phyloP scores from a whole-genome alignment of 2,888 invertebrate genomes.

The Mechanitis mazaeus region DNA sequence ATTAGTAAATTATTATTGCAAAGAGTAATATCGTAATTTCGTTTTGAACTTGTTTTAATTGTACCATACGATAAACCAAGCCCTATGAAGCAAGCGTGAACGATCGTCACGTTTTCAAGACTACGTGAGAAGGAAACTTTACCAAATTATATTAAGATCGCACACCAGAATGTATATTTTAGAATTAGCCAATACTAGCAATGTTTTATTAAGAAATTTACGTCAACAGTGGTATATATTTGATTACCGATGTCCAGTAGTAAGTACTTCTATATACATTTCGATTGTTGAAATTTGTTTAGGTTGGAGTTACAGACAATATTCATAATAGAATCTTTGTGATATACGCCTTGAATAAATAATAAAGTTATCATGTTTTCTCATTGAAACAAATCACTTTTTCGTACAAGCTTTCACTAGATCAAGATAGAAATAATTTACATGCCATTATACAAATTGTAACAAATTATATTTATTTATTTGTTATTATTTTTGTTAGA shows the following conservation, averaged over 20 bases:
- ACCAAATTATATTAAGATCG: constrained; percentile 48
- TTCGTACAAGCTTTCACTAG: too few relatives aligned
- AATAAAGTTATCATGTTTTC: too few relatives aligned
- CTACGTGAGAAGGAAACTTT: constrained; percentile 48
- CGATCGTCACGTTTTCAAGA: constrained; percentile 47
- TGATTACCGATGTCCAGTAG: constrained; percentile 8
- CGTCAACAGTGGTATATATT: constrained; percentile 14
- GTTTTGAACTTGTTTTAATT: constrained; percentile 1
- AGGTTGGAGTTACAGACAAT: neutral
- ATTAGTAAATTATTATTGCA: too few relatives aligned
- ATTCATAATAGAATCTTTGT: neutral
- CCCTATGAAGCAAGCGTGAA: constrained; percentile 24
- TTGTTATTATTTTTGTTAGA: too few relatives aligned
- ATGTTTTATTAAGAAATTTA: constrained; percentile 8
- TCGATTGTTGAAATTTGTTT: neutral
- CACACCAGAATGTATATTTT: constrained; percentile 36
- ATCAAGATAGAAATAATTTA: too few relatives aligned
- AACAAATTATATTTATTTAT: too few relatives aligned
- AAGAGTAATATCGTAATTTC: neutral
- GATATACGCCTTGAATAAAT: too few relatives aligned
- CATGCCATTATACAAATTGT: too few relatives aligned
- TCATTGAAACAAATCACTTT: too few relatives aligned
- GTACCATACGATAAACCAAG: constrained; percentile 17
- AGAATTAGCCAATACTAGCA: constrained; percentile 35
- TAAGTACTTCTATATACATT: neutral